Evolutionary conservation across 2,797 vertebrate genomes (phyloP).

Genomic region (Microchirus variegatus): DNA sequence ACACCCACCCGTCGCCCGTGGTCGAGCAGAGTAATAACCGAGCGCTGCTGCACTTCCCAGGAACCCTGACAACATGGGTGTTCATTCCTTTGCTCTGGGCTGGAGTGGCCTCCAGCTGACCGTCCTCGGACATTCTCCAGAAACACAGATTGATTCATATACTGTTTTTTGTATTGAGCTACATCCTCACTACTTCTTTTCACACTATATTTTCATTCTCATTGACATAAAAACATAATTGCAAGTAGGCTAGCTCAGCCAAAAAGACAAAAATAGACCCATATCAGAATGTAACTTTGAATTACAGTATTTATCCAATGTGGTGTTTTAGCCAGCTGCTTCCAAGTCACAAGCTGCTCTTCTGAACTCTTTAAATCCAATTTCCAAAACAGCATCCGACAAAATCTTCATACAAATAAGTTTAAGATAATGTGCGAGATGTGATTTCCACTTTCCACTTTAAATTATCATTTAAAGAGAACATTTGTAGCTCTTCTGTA

Average conservation of each 20-base stretch:
- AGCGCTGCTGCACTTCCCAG: conserved; percentile 64
- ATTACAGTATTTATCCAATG: not conserved
- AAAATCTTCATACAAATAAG: not conserved
- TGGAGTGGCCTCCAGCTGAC: conserved; percentile 55
- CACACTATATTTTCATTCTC: not conserved
- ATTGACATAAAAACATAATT: no score
- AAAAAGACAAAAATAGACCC: no score
- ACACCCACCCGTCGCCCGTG: conserved; percentile 55
- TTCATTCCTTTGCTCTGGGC: conserved; percentile 57
- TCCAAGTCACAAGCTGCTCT: not conserved
- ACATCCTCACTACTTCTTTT: conserved; percentile 12
- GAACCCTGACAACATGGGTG: conserved; percentile 59
- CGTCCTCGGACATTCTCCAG: conserved; percentile 36
- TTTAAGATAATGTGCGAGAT: not conserved
- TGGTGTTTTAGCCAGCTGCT: not conserved
- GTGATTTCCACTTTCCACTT: not conserved
- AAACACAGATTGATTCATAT: conserved; percentile 27
- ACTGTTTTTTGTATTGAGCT: conserved; percentile 25
- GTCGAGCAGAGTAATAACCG: conserved; percentile 65
- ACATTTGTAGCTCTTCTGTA: no score
- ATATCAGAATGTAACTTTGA: not conserved
- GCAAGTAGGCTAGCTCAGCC: no score
- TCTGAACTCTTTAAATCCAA: not conserved
- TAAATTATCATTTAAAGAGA: no score
- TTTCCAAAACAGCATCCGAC: not conserved